Percentiles rank a stretch among this genome's conserved stretches.
phyloP scores from a whole-genome alignment of 2,113 vertebrate species.

The Silurus asotus region DNA sequence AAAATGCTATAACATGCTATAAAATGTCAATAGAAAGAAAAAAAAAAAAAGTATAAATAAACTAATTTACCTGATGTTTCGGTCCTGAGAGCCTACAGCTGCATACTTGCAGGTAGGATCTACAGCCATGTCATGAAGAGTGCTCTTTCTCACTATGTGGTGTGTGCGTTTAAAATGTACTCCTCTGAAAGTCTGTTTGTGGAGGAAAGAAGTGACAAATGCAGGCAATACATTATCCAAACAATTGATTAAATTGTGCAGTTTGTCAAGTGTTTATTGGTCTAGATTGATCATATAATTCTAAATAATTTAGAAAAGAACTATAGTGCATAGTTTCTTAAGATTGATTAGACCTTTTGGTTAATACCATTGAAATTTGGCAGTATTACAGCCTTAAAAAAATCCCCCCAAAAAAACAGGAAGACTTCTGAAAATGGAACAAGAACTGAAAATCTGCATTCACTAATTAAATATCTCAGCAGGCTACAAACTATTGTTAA shows the following conservation, averaged over 20 bases:
- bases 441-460: background rate
- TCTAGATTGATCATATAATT: background rate
- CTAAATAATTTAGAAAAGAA: background rate
- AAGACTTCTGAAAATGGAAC: background rate
- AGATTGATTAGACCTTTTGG: no score
- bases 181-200: conserved; percentile 77
- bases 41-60: background rate
- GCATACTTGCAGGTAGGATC: conserved; percentile 90
- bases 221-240: background rate
- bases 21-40: background rate
- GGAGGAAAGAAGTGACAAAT: background rate
- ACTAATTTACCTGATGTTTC: conserved; percentile 81
- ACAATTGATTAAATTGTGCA: background rate
- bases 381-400: background rate
- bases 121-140: conserved; percentile 91
- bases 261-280: background rate
- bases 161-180: conserved; percentile 89
- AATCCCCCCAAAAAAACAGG: background rate
- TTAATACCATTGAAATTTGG: no score
- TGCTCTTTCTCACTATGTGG: conserved; percentile 90
- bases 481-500: background rate
- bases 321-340: no score
- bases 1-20: background rate
- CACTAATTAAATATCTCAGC: background rate
- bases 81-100: conserved; percentile 93